Evolutionary conservation across 2,797 vertebrate species (phyloP), one percentile per base, ranked within the genome.

Genomic region (Enteromius viviparus): DNA sequence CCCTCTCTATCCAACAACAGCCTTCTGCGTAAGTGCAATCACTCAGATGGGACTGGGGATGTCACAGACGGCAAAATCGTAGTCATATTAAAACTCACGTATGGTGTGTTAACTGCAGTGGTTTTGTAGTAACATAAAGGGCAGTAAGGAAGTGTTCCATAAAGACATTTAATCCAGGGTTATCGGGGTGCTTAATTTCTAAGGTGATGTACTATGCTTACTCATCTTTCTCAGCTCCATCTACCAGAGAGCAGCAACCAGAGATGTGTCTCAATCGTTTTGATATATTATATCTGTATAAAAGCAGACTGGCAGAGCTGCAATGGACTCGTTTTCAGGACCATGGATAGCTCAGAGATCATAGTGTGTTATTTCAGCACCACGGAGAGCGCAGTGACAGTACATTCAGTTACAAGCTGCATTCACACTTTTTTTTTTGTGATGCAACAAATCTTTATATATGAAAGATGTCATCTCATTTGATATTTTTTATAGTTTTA

Each of bases 1-100:
- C 86, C 75, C 79, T 82, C 85, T 87, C 87, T 84, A 83, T 87
- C 87, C 83, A 84, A 87, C 72, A 88, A 88, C 76, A 77, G 84
- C 60, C 70, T 29, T 77, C 53, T 71, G 65, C 34, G 60, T 70
- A 32, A 49, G 34, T 14, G 62, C 85, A 51, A 71, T 82, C 85
- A 71, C 64, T 86, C 80, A 82, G 60, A 79, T 62, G 47, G 62
- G 53, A 70, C 37, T 32, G 45, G 64, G 55, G 66, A 79, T 74
- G 79, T 65, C 64, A 40, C 79, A 58, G 74, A 42, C 37, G 37
- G 17, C 0, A 2, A 60, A 15, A 62, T 34, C 6, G 1, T 40
- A 53, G 60, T 26, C 11, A 45, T 37, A 58, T 58, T 55, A 68
- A 47, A 68, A 71, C 23, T 60, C 29, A 53, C 9, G 45, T 14